Conservation (phyloP, 2,888 invertebrate species). For the Rhodophaea formosa region DNA sequence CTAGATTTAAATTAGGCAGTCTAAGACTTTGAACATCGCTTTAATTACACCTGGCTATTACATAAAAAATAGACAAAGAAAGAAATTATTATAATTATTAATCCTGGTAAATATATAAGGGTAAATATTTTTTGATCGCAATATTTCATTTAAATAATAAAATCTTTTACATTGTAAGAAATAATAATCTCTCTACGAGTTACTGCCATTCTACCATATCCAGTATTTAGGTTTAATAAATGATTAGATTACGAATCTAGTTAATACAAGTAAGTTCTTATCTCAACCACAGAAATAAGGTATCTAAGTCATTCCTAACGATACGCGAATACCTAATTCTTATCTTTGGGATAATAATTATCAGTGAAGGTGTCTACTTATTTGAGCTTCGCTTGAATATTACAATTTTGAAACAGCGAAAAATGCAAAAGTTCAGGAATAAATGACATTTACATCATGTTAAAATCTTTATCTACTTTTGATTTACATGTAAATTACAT, state of each 20-base stretch:
- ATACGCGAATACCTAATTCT: constrained; percentile 43
- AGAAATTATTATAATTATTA: neutral
- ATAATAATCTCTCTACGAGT: neutral
- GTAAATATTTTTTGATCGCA: neutral
- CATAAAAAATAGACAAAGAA: neutral
- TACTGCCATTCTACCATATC: neutral
- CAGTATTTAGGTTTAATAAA: neutral
- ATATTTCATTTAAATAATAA: neutral
- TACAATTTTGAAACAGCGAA: neutral
- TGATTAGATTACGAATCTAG: constrained; percentile 8
- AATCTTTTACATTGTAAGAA: neutral
- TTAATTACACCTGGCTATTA: too few relatives aligned
- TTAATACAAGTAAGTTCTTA: constrained; percentile 10
- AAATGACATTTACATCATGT: neutral
- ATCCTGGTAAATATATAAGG: neutral
- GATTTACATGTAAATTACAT: too few relatives aligned
- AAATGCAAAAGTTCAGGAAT: neutral
- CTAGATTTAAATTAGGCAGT: too few relatives aligned
- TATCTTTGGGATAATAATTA: constrained; percentile 54
- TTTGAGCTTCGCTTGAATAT: constrained; percentile 38
- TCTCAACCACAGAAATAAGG: constrained; percentile 18
- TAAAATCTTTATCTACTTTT: too few relatives aligned
- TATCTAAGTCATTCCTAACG: constrained; percentile 23
- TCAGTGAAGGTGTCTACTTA: constrained; percentile 43
- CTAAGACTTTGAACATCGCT: too few relatives aligned